Conservation (phyloP, 2,888 invertebrate species). For the Gryllus longicercus region DNA sequence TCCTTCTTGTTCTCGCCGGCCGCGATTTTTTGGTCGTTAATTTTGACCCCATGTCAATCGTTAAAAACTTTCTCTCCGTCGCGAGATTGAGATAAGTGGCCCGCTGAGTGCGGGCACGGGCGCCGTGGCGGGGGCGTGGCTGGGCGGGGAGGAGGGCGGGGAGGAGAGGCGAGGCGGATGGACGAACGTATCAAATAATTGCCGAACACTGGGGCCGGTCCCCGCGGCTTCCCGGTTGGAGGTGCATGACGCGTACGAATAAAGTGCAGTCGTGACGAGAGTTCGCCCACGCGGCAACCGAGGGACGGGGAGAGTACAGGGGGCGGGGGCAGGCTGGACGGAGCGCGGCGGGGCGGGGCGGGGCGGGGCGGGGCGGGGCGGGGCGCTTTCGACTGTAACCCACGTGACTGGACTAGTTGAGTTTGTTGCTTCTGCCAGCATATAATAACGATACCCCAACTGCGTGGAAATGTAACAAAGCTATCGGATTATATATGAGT, state of each 20-base stretch:
- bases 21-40: neutral
- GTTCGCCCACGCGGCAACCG: too few species aligned
- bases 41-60: slow-evolving; percentile 17
- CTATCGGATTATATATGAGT: too few species aligned
- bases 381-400: too few species aligned
- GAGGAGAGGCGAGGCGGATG: neutral
- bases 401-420: too few species aligned
- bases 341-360: too few species aligned
- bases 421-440: too few species aligned
- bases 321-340: too few species aligned
- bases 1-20: neutral
- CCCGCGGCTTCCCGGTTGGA: neutral
- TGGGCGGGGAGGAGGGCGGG: neutral
- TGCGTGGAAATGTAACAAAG: too few species aligned
- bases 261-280: too few species aligned
- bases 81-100: neutral
- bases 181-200: neutral
- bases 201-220: neutral
- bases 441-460: too few species aligned
- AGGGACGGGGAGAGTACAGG: too few species aligned
- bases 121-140: neutral
- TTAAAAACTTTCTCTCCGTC: neutral
- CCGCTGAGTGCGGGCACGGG: neutral
- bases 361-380: too few species aligned
- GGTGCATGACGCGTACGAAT: neutral